Percentiles rank a stretch among this genome's conserved stretches.
phyloP scores from a whole-genome alignment of 2,888 invertebrate species.

The Tenthredo notha region DNA sequence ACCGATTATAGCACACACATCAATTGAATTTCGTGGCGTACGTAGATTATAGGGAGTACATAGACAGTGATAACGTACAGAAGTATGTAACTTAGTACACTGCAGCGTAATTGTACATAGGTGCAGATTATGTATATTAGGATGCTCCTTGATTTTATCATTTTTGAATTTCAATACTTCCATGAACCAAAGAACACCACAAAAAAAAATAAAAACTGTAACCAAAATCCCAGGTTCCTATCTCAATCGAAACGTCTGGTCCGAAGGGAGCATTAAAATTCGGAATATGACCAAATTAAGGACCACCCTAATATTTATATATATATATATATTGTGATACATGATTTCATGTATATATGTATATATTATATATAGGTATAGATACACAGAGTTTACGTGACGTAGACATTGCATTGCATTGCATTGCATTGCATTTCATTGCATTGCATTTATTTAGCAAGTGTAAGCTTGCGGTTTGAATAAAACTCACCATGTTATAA shows the following conservation, averaged over 20 bases:
- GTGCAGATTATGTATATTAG: constrained; percentile 57
- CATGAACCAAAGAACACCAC: no score
- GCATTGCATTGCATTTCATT: background rate
- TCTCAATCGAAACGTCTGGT: no score
- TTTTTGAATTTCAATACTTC: no score
- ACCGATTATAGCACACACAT: background rate
- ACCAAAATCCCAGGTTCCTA: no score
- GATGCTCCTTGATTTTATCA: no score
- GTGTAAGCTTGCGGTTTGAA: background rate
- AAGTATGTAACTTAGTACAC: constrained; percentile 65
- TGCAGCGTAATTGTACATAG: background rate
- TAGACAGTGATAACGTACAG: constrained; percentile 67
- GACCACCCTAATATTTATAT: background rate
- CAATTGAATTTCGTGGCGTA: constrained; percentile 62
- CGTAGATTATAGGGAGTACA: constrained; percentile 62
- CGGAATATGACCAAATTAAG: no score
- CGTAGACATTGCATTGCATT: background rate
- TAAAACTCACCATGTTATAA: constrained; percentile 97
- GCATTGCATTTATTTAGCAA: background rate
- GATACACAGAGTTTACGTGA: constrained; percentile 60
- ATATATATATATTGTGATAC: background rate
- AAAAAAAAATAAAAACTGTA: no score
- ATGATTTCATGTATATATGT: background rate
- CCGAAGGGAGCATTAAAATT: no score
- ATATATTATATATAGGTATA: constrained; percentile 62